Evolutionary conservation across 2,113 vertebrate species (phyloP).

Genomic region (Coreoperca whiteheadi): DNA sequence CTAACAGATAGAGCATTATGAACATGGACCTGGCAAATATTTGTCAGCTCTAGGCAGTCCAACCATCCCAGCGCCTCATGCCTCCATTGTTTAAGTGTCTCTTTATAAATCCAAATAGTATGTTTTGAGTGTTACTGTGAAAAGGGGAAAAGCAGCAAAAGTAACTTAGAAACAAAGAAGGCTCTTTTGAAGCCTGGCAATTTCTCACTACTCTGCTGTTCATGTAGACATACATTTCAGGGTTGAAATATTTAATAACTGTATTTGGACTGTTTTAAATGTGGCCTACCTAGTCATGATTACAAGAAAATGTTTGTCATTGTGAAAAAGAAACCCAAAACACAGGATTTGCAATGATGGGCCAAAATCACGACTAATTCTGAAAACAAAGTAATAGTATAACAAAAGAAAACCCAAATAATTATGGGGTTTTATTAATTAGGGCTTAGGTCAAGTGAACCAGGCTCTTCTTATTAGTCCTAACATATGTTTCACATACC

Average conservation of each 20-base stretch:
- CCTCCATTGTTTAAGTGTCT: background rate
- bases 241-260: background rate
- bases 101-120: background rate
- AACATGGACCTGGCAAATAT: background rate
- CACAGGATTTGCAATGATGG: too few species aligned
- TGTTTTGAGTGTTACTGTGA: background rate
- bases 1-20: background rate
- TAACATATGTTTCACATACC: background rate
- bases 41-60: background rate
- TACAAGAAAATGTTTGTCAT: background rate
- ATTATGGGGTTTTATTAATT: background rate
- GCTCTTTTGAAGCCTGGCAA: background rate
- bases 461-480: background rate
- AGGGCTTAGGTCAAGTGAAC: background rate
- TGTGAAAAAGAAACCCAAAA: background rate
- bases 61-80: background rate
- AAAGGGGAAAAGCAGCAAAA: background rate
- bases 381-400: background rate
- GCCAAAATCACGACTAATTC: background rate
- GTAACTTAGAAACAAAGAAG: background rate
- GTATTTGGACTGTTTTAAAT: background rate
- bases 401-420: background rate
- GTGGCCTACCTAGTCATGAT: background rate
- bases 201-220: background rate
- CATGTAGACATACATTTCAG: background rate